A percentile compares a stretch with the other conserved stretches of the same genome.
These are phyloP conservation scores for Enteromius treurensis DNA, from an alignment of 2,797 vertebrate genomes.

Conservation along the genomic window DNA sequence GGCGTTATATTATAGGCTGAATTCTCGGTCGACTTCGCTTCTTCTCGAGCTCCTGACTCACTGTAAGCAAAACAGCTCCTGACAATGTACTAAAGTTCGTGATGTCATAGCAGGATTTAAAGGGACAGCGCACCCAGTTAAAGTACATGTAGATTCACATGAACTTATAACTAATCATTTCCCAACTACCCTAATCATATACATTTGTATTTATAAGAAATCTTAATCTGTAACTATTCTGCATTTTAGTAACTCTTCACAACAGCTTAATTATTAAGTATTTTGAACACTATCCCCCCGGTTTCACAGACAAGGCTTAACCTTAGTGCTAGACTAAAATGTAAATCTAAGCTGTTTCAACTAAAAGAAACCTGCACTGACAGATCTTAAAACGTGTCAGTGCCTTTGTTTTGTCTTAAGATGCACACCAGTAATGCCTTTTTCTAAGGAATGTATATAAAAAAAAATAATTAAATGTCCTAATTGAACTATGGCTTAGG, in stretches of 20 bases:
- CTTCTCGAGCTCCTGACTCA: conserved; percentile 45
- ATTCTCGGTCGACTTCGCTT: conserved; percentile 27
- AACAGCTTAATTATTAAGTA: background rate
- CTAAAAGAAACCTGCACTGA: no score
- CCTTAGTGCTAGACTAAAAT: no score
- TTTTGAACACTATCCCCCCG: no score
- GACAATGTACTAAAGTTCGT: conserved; percentile 68
- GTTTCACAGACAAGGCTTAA: no score
- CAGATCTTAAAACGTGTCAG: no score
- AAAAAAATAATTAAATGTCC: no score
- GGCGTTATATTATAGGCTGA: conserved; percentile 9
- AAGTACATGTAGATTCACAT: background rate
- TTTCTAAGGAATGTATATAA: no score
- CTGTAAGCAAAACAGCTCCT: conserved; percentile 59
- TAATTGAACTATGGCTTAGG: no score
- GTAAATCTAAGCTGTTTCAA: no score
- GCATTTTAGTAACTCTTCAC: no score
- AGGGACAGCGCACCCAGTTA: conserved; percentile 59
- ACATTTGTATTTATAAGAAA: background rate
- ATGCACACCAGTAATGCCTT: no score
- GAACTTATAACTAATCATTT: background rate
- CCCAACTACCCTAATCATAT: background rate
- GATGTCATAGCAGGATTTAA: conserved; percentile 74
- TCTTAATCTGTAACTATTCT: background rate
- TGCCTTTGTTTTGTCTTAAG: no score